Conservation (phyloP, 2,113 vertebrate genomes). For the Alectura lathami region DNA sequence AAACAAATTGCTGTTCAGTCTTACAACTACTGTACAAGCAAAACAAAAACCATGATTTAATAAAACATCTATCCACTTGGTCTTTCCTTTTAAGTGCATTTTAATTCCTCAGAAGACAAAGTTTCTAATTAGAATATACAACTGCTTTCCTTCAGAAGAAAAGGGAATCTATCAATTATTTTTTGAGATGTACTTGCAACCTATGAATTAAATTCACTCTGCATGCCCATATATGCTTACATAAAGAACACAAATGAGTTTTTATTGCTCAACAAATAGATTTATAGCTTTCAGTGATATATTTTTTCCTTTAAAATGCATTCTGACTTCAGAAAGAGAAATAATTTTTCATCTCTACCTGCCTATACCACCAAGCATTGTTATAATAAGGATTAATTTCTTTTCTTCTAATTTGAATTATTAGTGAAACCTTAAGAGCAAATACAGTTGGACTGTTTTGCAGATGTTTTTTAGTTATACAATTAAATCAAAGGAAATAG, state of each 20-base stretch:
- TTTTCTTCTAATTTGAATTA: not conserved
- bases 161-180: not conserved
- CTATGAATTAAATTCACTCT: not conserved
- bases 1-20: not conserved
- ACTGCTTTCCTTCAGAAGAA: not conserved
- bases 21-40: not conserved
- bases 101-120: not conserved
- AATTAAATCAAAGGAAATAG: not conserved
- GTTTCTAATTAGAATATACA: not conserved
- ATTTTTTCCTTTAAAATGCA: not conserved
- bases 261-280: not conserved
- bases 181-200: not conserved
- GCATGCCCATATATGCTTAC: not conserved
- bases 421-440: not conserved
- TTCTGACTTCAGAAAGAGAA: not conserved
- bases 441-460: not conserved
- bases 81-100: not conserved
- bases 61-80: not conserved
- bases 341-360: not conserved
- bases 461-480: not conserved
- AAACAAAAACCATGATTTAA: not conserved
- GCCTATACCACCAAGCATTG: not conserved
- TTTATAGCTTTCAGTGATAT: not conserved
- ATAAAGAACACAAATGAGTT: not conserved
- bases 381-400: not conserved